These are phyloP conservation scores for Rhinopomastus cyanomelas DNA, from an alignment of 2,113 vertebrate species.

Conservation along the genomic window DNA sequence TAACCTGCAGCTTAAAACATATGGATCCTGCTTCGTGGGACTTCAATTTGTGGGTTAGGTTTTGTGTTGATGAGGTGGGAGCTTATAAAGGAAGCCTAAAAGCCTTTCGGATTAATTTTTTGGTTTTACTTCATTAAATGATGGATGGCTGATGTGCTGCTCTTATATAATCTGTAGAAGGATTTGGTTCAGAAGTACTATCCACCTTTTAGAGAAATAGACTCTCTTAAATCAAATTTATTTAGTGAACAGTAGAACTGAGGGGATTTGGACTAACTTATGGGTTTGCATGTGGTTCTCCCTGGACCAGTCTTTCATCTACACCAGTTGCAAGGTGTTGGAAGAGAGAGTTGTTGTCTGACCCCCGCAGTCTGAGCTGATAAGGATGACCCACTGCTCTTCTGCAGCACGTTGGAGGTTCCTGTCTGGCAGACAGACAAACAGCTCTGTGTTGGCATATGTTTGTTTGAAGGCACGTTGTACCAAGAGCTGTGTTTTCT, in stretches of 20 bases:
- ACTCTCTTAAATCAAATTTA: background rate
- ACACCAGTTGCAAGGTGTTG: background rate
- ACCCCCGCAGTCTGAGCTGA: background rate
- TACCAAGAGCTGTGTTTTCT: background rate
- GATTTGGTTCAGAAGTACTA: slow-evolving; percentile 24
- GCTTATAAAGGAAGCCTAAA: background rate
- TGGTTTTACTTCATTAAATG: background rate
- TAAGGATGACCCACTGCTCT: background rate
- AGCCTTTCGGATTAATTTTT: slow-evolving; percentile 22
- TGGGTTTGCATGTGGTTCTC: background rate
- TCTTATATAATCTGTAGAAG: background rate
- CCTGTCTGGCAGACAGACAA: background rate
- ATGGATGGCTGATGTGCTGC: background rate
- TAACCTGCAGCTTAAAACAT: background rate
- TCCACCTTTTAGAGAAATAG: background rate
- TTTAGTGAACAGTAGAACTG: background rate
- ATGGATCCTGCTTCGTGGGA: background rate
- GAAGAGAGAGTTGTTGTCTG: background rate
- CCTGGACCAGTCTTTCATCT: background rate
- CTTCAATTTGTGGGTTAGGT: background rate
- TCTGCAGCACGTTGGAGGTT: background rate
- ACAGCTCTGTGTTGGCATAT: background rate
- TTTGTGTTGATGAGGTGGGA: background rate
- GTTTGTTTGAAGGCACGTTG: background rate
- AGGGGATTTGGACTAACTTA: background rate